Evolutionary conservation across 2,888 invertebrate species (phyloP), one percentile per base, ranked within the genome.

Genomic region (Digitonthophagus gazella): DNA sequence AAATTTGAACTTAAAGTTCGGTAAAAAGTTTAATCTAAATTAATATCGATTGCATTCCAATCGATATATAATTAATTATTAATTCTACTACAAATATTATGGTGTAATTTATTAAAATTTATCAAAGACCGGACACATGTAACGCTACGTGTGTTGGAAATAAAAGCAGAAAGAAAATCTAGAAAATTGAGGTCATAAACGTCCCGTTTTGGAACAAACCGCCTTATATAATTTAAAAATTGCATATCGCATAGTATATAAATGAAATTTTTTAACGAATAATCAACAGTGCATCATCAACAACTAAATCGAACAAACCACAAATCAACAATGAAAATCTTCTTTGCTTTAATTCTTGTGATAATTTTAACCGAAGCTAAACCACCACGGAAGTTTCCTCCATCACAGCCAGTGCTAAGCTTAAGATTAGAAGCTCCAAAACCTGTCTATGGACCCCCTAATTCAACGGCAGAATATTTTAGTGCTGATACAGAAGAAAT

Each of bases 401-500:
- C 4, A 19, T 19, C 15, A 61, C 16, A 61, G 5, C 61, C 8
- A 4, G 20, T 18, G 61, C 18, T 19, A n/a, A 16, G n/a, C 18
- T 19, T 61, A 11, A 61, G 61, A 20, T 61, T 61, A 18, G 61
- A 61, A 61, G 61, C 61, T 19, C 68, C 66, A 19, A 68, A 58
- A 15, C 65, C 64, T 0, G 57, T 65, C 15, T 68, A 68, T 14
- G 64, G 68, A 15, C 58, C 61, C 4, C 69, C 67, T 1, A 81
- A 82, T 15, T 85, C 85, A 0, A 77, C 84, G 4, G 80, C 81
- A 66, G 82, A 81, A 3, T 71, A 69, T 22, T 44, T 44, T 3
- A 44, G 56, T 67, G 3, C 64, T 69, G 56, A 58, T 8, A 4
- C 18, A n/a, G 20, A 20, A 61, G 20, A 8, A 6, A 16, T 5